Percentiles rank a stretch among this genome's conserved stretches.
phyloP scores from a whole-genome alignment of 1,140 invertebrate species.

The Drosophila mayri region DNA sequence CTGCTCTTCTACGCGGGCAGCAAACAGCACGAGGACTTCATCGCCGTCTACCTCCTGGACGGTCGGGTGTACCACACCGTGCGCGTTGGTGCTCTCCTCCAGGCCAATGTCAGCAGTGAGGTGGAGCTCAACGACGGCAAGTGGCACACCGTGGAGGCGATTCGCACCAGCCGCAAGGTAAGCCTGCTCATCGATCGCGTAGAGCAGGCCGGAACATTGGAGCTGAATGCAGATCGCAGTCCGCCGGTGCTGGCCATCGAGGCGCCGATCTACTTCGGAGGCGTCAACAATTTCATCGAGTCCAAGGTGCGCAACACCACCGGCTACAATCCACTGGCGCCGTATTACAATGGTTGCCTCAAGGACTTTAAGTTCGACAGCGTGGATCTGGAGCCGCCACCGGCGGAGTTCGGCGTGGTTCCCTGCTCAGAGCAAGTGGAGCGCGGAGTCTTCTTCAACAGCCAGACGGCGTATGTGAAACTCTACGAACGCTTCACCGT shows the following conservation, averaged over 20 bases:
- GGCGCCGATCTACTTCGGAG: constrained; percentile 93
- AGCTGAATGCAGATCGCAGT: constrained; percentile 86
- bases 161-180: constrained; percentile 86
- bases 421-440: constrained; percentile 94
- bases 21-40: constrained; percentile 89
- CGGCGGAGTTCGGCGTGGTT: constrained; percentile 87
- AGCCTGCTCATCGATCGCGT: constrained; percentile 87
- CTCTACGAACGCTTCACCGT: constrained; percentile 91
- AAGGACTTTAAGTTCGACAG: constrained; percentile 91
- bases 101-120: constrained; percentile 86
- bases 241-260: constrained; percentile 87
- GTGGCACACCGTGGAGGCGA: constrained; percentile 93
- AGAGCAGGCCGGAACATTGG: constrained; percentile 86
- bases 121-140: constrained; percentile 91
- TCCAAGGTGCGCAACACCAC: constrained; percentile 51
- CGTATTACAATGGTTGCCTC: constrained; percentile 93
- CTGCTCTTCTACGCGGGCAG: constrained; percentile 93
- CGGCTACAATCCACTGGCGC: constrained; percentile 25
- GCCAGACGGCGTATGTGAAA: constrained; percentile 84
- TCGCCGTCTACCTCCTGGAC: constrained; percentile 92
- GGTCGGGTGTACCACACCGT: constrained; percentile 91
- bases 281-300: constrained; percentile 85
- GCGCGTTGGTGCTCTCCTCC: constrained; percentile 89
- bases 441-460: constrained; percentile 93
- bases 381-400: constrained; percentile 87